Base-by-base conservation (phyloP, 35 echinoderm and acorn worm species). In the Apostichopus californicus region DNA sequence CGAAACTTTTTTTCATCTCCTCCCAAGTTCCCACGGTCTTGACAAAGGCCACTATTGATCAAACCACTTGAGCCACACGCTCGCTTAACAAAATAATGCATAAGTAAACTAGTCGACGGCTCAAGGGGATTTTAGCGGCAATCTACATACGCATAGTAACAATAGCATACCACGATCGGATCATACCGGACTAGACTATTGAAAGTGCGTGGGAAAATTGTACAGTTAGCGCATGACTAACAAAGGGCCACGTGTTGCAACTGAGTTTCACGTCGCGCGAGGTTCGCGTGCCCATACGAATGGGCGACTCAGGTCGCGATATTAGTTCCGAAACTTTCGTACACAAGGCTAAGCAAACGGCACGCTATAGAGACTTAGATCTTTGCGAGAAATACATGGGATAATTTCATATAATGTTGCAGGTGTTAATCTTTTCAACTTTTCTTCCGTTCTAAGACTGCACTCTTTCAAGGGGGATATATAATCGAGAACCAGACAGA, bases 221-320 rank as follows among this genome's bases (percentile, higher is more conserved):
- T 75, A 20, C 71, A 75, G 71, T 22, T 20, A 75, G 17, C 71
- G 71, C 71, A 75, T 18, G 71, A 18, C 71, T 75, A n/a, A 75
- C 71, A 75, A 75, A 75, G 71, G 71, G 71, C 64, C 71, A 75
- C 71, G 71, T 75, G 71, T 75, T 7, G n/a, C 20, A 75, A 22
- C n/a, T 75, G 71, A 75, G 71, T 75, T 75, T 75, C 71, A n/a
- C 20, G 71, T 75, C 71, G 71, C 71, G 71, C 71, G 71, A 75
- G 71, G 6, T 18, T 75, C 71, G 71, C 71, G 71, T 75, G 71
- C 71, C 71, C 71, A 75, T 75, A 75, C 71, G 17, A 18, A n/a
- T 18, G 21, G 71, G 17, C 71, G 71, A 75, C 71, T 75, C 6
- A 18, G 14, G n/a, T 75, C 71, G 71, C 71, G 71, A 22, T 18